Conservation (phyloP, 92 coral and sea anemone genomes). For the Porites divaricata region DNA sequence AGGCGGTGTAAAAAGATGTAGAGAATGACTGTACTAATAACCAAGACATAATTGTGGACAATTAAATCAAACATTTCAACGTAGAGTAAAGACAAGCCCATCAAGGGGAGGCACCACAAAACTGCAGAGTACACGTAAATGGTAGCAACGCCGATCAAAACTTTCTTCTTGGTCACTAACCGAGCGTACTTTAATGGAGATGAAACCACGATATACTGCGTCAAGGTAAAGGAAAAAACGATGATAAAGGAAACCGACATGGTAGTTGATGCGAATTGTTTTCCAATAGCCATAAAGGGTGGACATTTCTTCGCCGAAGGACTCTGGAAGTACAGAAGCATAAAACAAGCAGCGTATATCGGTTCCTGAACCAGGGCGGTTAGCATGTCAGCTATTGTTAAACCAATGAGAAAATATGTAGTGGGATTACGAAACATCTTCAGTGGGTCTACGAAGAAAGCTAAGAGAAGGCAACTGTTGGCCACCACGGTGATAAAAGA, state of each 20-base stretch:
- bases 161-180: constrained; percentile 27
- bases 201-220: constrained; percentile 34
- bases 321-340: constrained; percentile 4
- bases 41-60: not conserved
- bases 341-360: constrained; percentile 25
- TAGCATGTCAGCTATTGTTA: constrained; percentile 33
- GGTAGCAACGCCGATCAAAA: not conserved
- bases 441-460: constrained; percentile 40
- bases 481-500: constrained; percentile 30
- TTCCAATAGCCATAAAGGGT: not conserved
- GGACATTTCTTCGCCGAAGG: not conserved
- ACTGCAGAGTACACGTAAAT: constrained; percentile 18
- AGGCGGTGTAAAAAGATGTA: not conserved
- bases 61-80: not conserved
- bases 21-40: not conserved
- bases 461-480: constrained; percentile 34
- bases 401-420: constrained; percentile 38
- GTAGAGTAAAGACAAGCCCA: not conserved
- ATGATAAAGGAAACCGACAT: constrained; percentile 40
- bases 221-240: constrained; percentile 31
- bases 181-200: constrained; percentile 59
- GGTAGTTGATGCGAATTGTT: not conserved
- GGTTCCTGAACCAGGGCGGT: constrained; percentile 31
- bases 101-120: constrained; percentile 7
- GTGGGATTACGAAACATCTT: constrained; percentile 39